phyloP scores from a whole-genome alignment of 2,888 invertebrate genomes.

The Acronicta leporina region DNA sequence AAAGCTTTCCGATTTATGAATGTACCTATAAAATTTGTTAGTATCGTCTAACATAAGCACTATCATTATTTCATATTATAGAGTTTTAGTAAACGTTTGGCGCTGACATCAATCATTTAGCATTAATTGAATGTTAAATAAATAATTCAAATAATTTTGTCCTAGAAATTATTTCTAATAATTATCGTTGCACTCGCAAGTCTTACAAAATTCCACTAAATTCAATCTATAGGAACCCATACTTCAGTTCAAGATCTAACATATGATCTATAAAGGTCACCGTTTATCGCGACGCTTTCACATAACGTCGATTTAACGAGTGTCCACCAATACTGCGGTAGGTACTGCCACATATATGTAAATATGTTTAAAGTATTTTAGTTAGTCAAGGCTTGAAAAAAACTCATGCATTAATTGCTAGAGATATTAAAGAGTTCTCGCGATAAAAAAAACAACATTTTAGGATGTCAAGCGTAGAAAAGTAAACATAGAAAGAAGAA shows the following conservation, averaged over 20 bases:
- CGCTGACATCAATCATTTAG: constrained; percentile 49
- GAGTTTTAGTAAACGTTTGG: constrained; percentile 44
- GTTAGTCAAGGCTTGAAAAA: constrained; percentile 22
- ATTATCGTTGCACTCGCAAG: constrained; percentile 62
- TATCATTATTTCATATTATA: constrained; percentile 52
- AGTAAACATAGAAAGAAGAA: constrained; percentile 57
- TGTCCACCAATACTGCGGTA: constrained; percentile 34
- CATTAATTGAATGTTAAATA: constrained; percentile 54
- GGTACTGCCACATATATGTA: constrained; percentile 34
- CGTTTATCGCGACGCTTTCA: constrained; percentile 24
- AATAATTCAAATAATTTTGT: constrained; percentile 58
- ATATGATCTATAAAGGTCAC: constrained; percentile 57
- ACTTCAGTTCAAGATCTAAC: constrained; percentile 84
- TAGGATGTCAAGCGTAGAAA: constrained; percentile 58
- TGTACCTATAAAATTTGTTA: constrained; percentile 64
- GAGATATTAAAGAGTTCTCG: constrained; percentile 42
- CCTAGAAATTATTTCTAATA: constrained; percentile 61
- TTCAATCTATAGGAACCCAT: constrained; percentile 85
- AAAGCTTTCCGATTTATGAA: constrained; percentile 77
- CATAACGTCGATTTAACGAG: constrained; percentile 22
- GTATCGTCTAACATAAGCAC: constrained; percentile 62
- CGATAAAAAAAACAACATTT: constrained; percentile 28
- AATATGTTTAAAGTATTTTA: constrained; percentile 23
- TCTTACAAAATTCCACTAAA: constrained; percentile 71
- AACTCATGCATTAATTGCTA: constrained; percentile 50